Evolutionary conservation across 2,113 vertebrate species (phyloP).

Genomic region (Formicarius rufipectus): DNA sequence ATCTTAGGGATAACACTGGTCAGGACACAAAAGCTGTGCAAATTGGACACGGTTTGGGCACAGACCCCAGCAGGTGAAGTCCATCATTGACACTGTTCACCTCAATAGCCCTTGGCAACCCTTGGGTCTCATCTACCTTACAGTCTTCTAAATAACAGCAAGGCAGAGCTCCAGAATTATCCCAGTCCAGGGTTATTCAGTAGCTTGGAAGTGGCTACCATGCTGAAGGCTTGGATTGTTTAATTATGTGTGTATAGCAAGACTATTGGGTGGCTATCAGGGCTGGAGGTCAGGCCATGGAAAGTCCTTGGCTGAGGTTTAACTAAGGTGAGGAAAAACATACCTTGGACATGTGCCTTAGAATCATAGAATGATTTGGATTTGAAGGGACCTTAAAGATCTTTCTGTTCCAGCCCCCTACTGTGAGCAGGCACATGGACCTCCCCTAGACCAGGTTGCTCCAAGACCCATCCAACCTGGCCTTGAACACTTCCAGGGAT

Average conservation of each 20-base stretch:
- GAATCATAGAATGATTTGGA: background rate
- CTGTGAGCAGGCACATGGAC: background rate
- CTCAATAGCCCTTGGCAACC: background rate
- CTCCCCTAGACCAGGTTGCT: background rate
- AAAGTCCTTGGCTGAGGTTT: background rate
- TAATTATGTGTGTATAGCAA: rapidly evolving
- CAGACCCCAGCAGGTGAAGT: background rate
- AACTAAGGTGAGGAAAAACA: background rate
- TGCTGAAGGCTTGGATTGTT: background rate
- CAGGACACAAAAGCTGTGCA: background rate
- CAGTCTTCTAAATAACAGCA: background rate
- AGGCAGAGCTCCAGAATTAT: background rate
- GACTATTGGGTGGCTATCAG: background rate
- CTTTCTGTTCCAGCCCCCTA: background rate
- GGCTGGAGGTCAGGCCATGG: background rate
- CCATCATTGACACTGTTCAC: background rate
- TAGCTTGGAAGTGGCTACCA: background rate
- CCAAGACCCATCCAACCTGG: background rate
- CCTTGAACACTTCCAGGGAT: background rate
- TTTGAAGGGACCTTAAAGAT: background rate
- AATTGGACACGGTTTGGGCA: background rate
- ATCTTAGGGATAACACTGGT: background rate
- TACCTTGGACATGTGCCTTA: rapidly evolving
- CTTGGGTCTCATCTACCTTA: background rate
- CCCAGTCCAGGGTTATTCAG: background rate